Evolutionary conservation across 1,140 invertebrate genomes (phyloP), one percentile per base, ranked within the genome.

Genomic region (Andricus grossulariae): DNA sequence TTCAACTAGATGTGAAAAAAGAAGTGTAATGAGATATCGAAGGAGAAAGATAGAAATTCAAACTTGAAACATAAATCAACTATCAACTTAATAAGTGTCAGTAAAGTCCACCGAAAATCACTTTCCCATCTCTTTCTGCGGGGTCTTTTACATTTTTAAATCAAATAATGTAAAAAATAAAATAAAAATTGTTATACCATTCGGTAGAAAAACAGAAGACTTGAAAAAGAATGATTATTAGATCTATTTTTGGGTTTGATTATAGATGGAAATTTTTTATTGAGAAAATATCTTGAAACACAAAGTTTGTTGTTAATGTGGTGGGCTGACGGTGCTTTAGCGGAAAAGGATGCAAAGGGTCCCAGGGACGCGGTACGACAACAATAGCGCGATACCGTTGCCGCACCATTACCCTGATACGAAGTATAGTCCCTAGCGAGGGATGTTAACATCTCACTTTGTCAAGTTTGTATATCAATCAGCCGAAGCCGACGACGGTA

Each of bases 371-470:
- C 13, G 80, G 80, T 77, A 83, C 82, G 80, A 81, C 80, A 82
- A 80, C 78, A 88, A 86, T 77, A 76, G 80, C 72, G 82, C 80
- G 82, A 84, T 88, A 80, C 60, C 79, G 84, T 84, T 83, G 81
- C 86, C 81, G 82, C 85, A 84, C 84, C 88, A 88, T 89, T 88
- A 89, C 87, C 86, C 81, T 86, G 84, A 85, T 83, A 86, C 75
- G 75, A 72, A 79, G 80, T 77, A 80, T 66, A 66, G 57, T 83
- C 80, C 82, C 82, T 77, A 79, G 80, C 83, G 82, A 83, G 80
- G 79, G 80, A 82, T 84, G 83, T 84, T 81, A 76, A 75, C 79
- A 79, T 76, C 80, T 75, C 82, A 85, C 84, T 85, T 85, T 85
- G 84, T 85, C 84, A 85, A 85, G 84, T 85, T 85, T 85, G 82